Conservation (phyloP, 2,113 vertebrate genomes). For the Puffinus mauretanicus region DNA sequence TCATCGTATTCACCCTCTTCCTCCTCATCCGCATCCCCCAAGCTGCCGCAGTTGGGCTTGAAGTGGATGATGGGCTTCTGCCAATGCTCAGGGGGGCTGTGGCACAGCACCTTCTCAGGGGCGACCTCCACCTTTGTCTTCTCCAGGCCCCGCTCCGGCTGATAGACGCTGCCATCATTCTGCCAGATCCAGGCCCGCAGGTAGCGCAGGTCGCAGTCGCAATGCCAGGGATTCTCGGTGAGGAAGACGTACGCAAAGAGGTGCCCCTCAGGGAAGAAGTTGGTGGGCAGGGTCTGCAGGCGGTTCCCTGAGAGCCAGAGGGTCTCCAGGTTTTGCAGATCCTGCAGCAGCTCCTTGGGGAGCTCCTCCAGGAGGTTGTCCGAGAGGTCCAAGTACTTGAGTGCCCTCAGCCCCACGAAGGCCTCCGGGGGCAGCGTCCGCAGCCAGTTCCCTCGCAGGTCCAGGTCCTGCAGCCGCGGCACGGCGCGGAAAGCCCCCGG, state of each 20-base stretch:
- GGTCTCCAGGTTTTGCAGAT: not conserved
- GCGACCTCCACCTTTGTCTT: slow-evolving; percentile 23
- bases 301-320: slow-evolving; percentile 53
- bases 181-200: slow-evolving; percentile 34
- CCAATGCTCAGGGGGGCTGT: not conserved
- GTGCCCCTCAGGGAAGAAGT: slow-evolving; percentile 9
- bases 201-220: slow-evolving; percentile 40
- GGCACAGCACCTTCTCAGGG: slow-evolving; percentile 6
- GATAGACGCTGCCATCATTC: not conserved
- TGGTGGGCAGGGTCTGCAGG: not conserved
- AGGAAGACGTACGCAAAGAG: slow-evolving; percentile 30
- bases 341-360: slow-evolving; percentile 28
- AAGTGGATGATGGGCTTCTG: not conserved
- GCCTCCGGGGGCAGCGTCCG: not conserved
- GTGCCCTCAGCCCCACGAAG: not conserved
- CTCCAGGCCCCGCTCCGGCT: not conserved
- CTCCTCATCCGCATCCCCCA: not conserved
- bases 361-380: slow-evolving; percentile 45
- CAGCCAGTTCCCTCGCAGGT: slow-evolving; percentile 51
- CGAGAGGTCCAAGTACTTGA: slow-evolving; percentile 46
- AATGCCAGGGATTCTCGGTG: slow-evolving; percentile 58
- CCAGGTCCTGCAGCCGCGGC: not conserved
- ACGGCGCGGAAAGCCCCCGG: not conserved
- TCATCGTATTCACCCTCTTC: not conserved
- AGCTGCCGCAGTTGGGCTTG: not conserved